These are phyloP conservation scores for Microcebus murinus DNA, from an alignment of 2,113 vertebrate genomes.

Conservation along the genomic window DNA sequence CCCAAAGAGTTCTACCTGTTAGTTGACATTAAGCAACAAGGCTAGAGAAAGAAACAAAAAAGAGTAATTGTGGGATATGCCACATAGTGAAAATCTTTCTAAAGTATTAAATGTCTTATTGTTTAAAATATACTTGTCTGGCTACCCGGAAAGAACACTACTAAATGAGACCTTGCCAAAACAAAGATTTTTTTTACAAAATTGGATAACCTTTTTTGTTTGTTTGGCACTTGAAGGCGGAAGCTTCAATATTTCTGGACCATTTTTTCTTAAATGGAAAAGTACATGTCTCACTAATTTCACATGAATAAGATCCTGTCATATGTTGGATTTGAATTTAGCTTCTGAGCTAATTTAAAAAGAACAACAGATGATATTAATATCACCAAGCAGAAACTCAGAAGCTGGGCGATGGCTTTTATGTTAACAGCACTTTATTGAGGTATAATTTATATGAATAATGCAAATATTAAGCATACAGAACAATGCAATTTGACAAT, in stretches of 20 bases:
- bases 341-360: not conserved
- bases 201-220: not conserved
- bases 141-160: not conserved
- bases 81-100: slow-evolving; percentile 64
- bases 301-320: not conserved
- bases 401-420: not conserved
- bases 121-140: not conserved
- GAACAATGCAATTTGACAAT: not conserved
- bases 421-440: not conserved
- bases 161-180: not conserved
- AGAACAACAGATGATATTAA: not conserved
- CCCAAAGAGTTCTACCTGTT: slow-evolving; percentile 57
- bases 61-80: slow-evolving; percentile 4
- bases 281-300: not conserved
- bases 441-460: not conserved
- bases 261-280: not conserved
- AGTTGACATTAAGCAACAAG: slow-evolving; percentile 60
- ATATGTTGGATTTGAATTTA: slow-evolving; percentile 37
- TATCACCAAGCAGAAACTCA: slow-evolving; percentile 33
- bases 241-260: not conserved
- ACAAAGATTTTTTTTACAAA: not conserved
- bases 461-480: not conserved
- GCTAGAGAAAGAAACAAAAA: slow-evolving; percentile 57
- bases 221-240: not conserved
- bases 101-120: not conserved